Evolutionary conservation across 2,888 invertebrate genomes (phyloP), one percentile per base, ranked within the genome.

Genomic region (Adelphocoris suturalis): DNA sequence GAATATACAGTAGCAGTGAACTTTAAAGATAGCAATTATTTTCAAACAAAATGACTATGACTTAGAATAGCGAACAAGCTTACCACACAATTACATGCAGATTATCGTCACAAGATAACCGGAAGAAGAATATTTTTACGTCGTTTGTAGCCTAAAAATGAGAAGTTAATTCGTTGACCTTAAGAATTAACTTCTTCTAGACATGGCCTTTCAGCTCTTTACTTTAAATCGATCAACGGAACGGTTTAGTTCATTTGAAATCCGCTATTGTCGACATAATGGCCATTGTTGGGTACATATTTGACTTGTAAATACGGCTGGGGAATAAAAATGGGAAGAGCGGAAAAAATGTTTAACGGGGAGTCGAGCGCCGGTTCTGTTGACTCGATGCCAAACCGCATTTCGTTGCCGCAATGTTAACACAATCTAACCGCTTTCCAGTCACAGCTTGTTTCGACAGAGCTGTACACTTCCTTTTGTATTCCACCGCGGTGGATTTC

Each of bases 251-350:
- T 16, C 52, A 37, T 37, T n/a, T 57, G n/a, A 14, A 14, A 13
- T 52, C 52, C 52, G 52, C 52, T 52, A 12, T 68, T 68, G 68
- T 68, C 68, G 11, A 19, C 11, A 68, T 23, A 23, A 23, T 68
- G 11, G 23, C 68, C 68, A 19, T 23, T 23, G 68, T 68, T 68
- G 68, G 19, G 19, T 19, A 19, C 68, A 23, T 68, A 23, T 68
- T 68, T 68, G 68, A 68, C 68, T 68, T 68, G 68, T 68, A 68
- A 68, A 68, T 68, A 68, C 68, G 23, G 23, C 68, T 16, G n/a
- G 1, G n/a, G 57, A 57, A 68, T 68, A 68, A 68, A 68, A 68
- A 68, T 61, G 16, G 19, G 61, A 19, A 16, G 61, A 61, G 61
- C 13, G 52, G 52, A 52, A 52, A 52, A 37, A 52, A 61, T 61